Evolutionary conservation across 2,797 vertebrate genomes (phyloP), one percentile per base, ranked within the genome.

Genomic region (Sebastes itinus): DNA sequence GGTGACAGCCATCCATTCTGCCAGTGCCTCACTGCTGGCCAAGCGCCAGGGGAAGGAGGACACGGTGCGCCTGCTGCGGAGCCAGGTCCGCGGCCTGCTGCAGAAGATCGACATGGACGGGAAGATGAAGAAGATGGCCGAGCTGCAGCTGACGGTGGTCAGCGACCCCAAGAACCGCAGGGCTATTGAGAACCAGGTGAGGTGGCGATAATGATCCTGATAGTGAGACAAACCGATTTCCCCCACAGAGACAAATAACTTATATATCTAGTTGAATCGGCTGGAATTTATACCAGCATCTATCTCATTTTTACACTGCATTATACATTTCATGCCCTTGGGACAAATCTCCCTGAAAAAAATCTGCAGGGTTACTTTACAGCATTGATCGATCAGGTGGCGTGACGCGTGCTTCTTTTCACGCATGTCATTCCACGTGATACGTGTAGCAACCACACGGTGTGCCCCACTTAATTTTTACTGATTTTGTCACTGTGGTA

Each of bases 61-160:
- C 76, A 99, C 98, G 0, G 93, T 98, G 64, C 96, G 96, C 55
- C 91, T 99, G 63, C 94, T 99, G 72, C 95, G 95, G 87, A 97
- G 90, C 91, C 97, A 98, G 92, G 96, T 96, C 10, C 96, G 96
- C 12, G 95, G 90, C 77, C 95, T 99, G 4, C 96, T 97, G 55
- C 97, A 98, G 94, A 98, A 99, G 94, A 97, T 98, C 14, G 98
- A 99, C 89, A 98, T 99, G 97, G 98, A 99, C 63, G 96, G 97
- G 85, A 99, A 99, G 93, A 99, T 99, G 98, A 98, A 96, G 92
- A 99, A 99, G 94, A 99, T 98, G 97, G 98, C 97, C 0, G 97
- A 98, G 89, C 83, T 99, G 69, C 97, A 99, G 92, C 95, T 99
- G 61, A 96, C 97, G 0, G 94, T 98, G 56, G 97, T 99, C 88